Evolutionary conservation across 2,888 invertebrate species (phyloP).

Genomic region (Hypomecis punctinalis): DNA sequence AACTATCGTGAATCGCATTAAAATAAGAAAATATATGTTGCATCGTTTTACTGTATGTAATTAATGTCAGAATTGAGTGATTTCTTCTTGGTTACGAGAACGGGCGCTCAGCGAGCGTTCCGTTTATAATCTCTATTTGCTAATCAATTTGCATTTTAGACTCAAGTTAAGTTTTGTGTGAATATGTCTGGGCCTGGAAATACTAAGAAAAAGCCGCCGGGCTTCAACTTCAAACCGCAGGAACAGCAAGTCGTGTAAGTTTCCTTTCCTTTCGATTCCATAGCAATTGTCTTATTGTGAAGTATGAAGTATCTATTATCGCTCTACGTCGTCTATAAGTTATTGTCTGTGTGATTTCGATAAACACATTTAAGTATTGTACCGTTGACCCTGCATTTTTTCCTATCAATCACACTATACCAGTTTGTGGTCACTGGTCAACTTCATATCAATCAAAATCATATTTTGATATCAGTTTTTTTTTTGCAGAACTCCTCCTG

Average conservation of each 20-base stretch:
- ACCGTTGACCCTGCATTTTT: constrained; percentile 6
- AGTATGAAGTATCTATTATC: constrained; percentile 22
- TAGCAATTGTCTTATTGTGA: constrained; percentile 23
- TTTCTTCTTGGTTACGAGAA: constrained; percentile 44
- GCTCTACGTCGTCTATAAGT: not conserved
- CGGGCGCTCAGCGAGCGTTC: constrained; percentile 43
- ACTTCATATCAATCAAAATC: too few relatives aligned
- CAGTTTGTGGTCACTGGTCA: not conserved
- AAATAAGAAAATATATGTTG: not conserved
- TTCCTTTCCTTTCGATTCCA: constrained; percentile 37
- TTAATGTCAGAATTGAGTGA: constrained; percentile 40
- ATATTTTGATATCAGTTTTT: not conserved
- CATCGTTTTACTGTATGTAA: constrained; percentile 31
- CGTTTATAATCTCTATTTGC: constrained; percentile 43
- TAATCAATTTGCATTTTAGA: constrained; percentile 29
- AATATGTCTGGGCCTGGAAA: constrained; percentile 63
- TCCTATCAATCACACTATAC: not conserved
- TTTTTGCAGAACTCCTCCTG: constrained; percentile 86
- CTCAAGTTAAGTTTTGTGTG: constrained; percentile 29
- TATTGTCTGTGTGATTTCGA: constrained; percentile 5
- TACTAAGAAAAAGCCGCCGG: constrained; percentile 63
- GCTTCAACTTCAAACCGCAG: constrained; percentile 66
- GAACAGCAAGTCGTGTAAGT: constrained; percentile 78
- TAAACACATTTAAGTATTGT: constrained; percentile 4
- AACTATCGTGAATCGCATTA: not conserved